phyloP scores from a whole-genome alignment of 1,140 invertebrate genomes.

The Apis mellifera region Amel_HAv3.1 CM009937.2:8596501-8597000 shows the following conservation, averaged over 20 bases:
- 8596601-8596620: too few relatives aligned
- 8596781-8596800: background rate
- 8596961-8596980: slow-evolving; percentile 72
- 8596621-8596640: too few relatives aligned
- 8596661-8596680: too few relatives aligned
- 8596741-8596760: too few relatives aligned
- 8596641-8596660: too few relatives aligned
- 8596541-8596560: background rate
- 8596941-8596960: slow-evolving; percentile 69
- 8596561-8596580: too few relatives aligned
- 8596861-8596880: slow-evolving; percentile 39
- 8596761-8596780: background rate
- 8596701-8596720: too few relatives aligned
- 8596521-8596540: background rate
- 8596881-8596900: slow-evolving; percentile 30
- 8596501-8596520: background rate
- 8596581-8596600: background rate
- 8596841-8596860: background rate
- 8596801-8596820: background rate
- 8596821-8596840: background rate
- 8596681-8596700: too few relatives aligned
- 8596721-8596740: too few relatives aligned
- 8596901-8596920: slow-evolving; percentile 25
- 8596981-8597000: slow-evolving; percentile 76
- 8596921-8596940: slow-evolving; percentile 39